Evolutionary conservation across 2,797 vertebrate genomes (phyloP).

Genomic region (Sebastolobus altivelis): DNA sequence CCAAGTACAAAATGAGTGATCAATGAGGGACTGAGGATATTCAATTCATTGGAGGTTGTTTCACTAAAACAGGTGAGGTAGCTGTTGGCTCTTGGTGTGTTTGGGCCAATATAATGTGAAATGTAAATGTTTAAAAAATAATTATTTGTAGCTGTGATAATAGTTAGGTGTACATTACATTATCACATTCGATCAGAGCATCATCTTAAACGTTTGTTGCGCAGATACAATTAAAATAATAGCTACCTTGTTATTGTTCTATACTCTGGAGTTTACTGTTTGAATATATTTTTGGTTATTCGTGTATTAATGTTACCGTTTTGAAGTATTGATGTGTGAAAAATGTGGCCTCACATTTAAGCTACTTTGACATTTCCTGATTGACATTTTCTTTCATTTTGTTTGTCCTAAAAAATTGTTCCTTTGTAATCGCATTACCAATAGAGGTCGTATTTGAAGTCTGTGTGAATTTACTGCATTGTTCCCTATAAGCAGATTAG

Average conservation of each 20-base stretch:
- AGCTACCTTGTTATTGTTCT: not conserved
- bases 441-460: constrained; percentile 38
- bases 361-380: not conserved
- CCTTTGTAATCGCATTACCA: constrained; percentile 52
- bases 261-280: not conserved
- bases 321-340: not conserved
- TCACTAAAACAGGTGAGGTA: constrained; percentile 73
- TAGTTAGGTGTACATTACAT: not conserved
- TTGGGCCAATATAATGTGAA: not conserved
- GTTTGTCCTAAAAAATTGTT: constrained; percentile 33
- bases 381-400: not conserved
- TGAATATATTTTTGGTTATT: not conserved
- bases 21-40: constrained; percentile 66
- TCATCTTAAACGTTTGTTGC: not conserved
- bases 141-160: constrained; percentile 3
- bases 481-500: constrained; percentile 74
- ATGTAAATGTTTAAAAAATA: constrained; percentile 1
- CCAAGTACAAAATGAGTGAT: constrained; percentile 64
- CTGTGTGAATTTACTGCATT: constrained; percentile 53
- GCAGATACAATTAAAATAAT: not conserved
- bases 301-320: not conserved
- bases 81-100: constrained; percentile 4
- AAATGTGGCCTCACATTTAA: not conserved
- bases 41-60: constrained; percentile 58
- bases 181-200: not conserved